Base-by-base conservation (phyloP, 2,888 invertebrate genomes). In the Diogma glabrata region DNA sequence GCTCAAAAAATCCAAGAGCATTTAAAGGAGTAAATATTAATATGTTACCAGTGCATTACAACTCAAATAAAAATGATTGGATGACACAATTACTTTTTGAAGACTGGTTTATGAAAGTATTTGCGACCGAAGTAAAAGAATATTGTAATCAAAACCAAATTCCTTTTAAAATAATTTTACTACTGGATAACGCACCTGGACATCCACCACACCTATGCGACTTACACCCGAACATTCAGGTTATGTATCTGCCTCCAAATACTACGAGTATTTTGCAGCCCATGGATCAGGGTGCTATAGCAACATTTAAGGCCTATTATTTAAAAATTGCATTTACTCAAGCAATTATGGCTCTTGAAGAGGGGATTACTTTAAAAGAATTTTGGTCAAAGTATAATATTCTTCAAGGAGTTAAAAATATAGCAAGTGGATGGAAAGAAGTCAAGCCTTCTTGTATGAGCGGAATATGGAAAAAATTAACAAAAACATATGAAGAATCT, bases 151-250 rank as follows among this genome's bases (percentile, higher is more conserved):
- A 40, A 40, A 14, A 33, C n/a, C 5, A 33, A 7, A 33, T 33
- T 33, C 40, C 40, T 40, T 40, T 40, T 40, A 40, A 40, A 40
- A 40, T 40, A 40, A 14, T 40, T 40, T 40, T 40, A 40, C 40
- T 40, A 40, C 40, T 40, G 17, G 40, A 40, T 40, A 40, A 40
- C 17, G 40, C 40, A 40, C 40, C 17, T 40, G 40, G 40, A 40
- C 9, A 40, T 40, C 40, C 9, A 40, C 40, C 40, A 40, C 40
- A 40, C 40, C 40, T 40, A 40, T 40, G 40, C 40, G 40, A 40
- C 40, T 16, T 40, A 40, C 40, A 40, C 40, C 40, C 17, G 40
- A 40, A 40, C 40, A 40, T 40, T 40, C 40, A 40, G 17, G 17
- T 40, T 40, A 26, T 26, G 26, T 26, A 40, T 40, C 40, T 40